phyloP scores from a whole-genome alignment of 2,888 invertebrate genomes.

The Acrobasis suavella region DNA sequence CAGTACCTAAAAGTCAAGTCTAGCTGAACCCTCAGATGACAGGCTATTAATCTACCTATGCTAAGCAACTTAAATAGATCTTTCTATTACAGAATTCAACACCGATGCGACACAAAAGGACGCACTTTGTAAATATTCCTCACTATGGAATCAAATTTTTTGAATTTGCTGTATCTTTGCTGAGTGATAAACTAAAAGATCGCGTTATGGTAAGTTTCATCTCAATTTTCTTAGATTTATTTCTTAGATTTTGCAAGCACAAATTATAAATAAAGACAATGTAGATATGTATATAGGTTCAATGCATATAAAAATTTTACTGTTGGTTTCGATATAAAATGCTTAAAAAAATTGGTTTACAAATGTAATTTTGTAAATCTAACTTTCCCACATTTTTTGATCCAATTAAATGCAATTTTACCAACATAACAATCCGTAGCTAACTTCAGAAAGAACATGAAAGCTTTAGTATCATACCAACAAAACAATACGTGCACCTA shows the following conservation, averaged over 20 bases:
- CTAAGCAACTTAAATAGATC: background rate
- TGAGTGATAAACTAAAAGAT: constrained; percentile 92
- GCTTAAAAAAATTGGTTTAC: too few relatives aligned
- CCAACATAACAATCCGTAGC: constrained; percentile 13
- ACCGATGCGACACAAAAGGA: constrained; percentile 94
- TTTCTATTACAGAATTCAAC: constrained; percentile 87
- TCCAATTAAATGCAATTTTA: background rate
- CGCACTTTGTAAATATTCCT: constrained; percentile 93
- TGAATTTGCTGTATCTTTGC: constrained; percentile 90
- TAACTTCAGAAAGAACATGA: background rate
- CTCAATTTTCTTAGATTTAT: too few relatives aligned
- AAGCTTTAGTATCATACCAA: background rate
- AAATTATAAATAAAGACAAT: too few relatives aligned
- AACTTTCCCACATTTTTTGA: constrained; percentile 18
- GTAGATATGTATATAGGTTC: too few relatives aligned
- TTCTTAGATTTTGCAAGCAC: too few relatives aligned
- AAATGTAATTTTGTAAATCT: background rate
- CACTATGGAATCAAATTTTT: constrained; percentile 90
- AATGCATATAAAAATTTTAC: too few relatives aligned
- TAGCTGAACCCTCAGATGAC: too few relatives aligned
- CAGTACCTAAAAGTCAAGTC: too few relatives aligned
- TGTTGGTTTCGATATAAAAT: too few relatives aligned
- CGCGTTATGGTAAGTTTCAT: constrained; percentile 86
- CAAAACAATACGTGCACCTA: background rate
- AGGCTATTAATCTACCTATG: too few relatives aligned